These are phyloP conservation scores for Drosophila saltans DNA, from an alignment of 1,140 invertebrate genomes.

Conservation along the genomic window DNA sequence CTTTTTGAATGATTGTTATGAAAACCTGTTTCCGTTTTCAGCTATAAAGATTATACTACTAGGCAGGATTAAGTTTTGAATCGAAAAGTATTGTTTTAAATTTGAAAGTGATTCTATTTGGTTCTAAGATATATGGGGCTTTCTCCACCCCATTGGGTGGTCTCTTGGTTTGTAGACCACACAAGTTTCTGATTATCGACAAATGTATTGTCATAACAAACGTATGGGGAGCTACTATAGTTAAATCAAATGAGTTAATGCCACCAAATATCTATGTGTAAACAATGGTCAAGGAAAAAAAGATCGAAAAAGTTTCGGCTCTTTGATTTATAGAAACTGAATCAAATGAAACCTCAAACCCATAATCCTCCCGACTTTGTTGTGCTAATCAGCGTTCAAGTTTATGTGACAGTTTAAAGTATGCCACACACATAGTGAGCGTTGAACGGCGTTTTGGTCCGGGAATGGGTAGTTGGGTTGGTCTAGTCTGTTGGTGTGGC, in stretches of 20 bases:
- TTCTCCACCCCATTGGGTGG: conserved; percentile 6
- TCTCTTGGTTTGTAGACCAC: background rate
- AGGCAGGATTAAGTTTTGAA: background rate
- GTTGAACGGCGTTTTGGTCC: conserved; percentile 28
- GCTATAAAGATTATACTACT: too few relatives aligned
- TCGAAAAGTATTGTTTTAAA: too few relatives aligned
- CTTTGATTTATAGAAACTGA: conserved; percentile 65
- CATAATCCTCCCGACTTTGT: conserved; percentile 78
- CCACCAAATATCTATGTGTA: conserved; percentile 73
- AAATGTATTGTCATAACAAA: conserved; percentile 61
- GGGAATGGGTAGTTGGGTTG: conserved; percentile 15
- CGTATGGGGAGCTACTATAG: conserved; percentile 42
- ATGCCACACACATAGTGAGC: conserved; percentile 69
- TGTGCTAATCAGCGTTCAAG: conserved; percentile 81
- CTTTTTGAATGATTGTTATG: too few relatives aligned
- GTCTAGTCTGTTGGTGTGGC: conserved; percentile 51
- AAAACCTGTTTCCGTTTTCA: too few relatives aligned
- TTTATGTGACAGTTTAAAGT: conserved; percentile 81
- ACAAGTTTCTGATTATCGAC: conserved; percentile 9
- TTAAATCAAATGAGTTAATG: conserved; percentile 77
- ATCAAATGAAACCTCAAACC: conserved; percentile 18
- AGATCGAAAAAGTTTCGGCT: conserved; percentile 52
- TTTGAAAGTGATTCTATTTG: too few relatives aligned
- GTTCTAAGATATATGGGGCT: background rate
- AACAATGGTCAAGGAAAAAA: conserved; percentile 57